These are phyloP conservation scores for Lophotriccus pileatus DNA, from an alignment of 2,797 vertebrate genomes.

Conservation along the genomic window DNA sequence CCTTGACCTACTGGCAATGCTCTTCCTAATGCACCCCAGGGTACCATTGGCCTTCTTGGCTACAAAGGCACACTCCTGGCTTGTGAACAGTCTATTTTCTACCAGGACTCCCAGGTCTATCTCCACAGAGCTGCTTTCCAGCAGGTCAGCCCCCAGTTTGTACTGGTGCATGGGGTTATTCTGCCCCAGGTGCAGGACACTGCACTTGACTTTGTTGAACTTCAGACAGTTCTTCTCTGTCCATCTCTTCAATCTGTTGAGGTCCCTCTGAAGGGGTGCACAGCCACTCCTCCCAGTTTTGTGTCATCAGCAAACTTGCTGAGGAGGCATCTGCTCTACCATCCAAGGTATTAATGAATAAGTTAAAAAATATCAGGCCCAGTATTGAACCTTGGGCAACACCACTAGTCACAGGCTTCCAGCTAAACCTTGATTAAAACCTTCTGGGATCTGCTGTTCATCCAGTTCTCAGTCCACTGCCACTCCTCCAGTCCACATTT, in stretches of 20 bases:
- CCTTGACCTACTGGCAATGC: accelerated
- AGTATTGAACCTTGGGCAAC: background rate
- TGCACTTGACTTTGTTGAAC: background rate
- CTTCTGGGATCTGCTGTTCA: no score
- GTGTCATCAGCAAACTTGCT: background rate
- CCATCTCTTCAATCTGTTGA: background rate
- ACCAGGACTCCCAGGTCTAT: background rate
- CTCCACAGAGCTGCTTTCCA: background rate
- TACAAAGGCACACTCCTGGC: background rate
- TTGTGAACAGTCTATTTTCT: accelerated
- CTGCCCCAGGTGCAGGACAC: background rate
- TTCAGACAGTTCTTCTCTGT: background rate
- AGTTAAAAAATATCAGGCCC: background rate
- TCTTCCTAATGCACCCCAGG: background rate
- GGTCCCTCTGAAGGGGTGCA: background rate
- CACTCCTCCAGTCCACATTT: background rate
- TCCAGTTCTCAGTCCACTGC: no score
- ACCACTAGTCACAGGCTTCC: background rate
- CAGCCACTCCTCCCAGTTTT: background rate
- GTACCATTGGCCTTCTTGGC: background rate
- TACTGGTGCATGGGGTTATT: background rate
- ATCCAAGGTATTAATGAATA: background rate
- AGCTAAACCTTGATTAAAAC: background rate
- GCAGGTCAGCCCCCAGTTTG: background rate
- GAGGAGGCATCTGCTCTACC: background rate